A percentile compares a stretch with the other conserved stretches of the same genome.
Evolutionary conservation across 2,888 invertebrate genomes (phyloP).

Genomic region (Conomelus anceps): DNA sequence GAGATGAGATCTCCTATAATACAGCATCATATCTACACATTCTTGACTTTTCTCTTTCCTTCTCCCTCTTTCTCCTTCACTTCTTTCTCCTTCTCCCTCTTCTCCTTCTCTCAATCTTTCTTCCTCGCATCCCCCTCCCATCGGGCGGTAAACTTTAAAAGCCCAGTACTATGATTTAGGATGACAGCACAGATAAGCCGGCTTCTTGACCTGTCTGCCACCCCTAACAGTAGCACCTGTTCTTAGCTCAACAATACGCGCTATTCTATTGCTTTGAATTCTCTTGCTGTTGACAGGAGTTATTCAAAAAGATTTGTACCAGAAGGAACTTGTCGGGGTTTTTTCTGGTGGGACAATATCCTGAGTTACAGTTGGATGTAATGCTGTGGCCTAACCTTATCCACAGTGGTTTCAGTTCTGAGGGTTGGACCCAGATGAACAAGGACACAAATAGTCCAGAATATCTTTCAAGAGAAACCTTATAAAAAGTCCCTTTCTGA

Average conservation of each 20-base stretch:
- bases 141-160: not conserved
- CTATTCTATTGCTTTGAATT: not conserved
- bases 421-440: not conserved
- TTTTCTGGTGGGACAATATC: not conserved
- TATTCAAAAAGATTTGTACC: not conserved
- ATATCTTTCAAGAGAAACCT: no score
- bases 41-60: constrained; percentile 36
- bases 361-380: not conserved
- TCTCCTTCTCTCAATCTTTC: constrained; percentile 19
- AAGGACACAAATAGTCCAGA: not conserved
- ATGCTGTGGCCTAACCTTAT: not conserved
- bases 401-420: not conserved
- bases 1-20: not conserved
- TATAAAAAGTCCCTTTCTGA: no score
- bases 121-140: not conserved
- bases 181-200: not conserved
- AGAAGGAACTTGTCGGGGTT: not conserved
- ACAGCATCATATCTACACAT: not conserved
- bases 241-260: not conserved
- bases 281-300: not conserved
- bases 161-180: not conserved
- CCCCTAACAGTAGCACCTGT: not conserved
- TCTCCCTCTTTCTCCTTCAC: constrained; percentile 11
- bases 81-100: constrained; percentile 13
- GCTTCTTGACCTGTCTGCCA: not conserved